Evolutionary conservation across 1,140 invertebrate species (phyloP).

Genomic region (Trichoplusia ni): DNA sequence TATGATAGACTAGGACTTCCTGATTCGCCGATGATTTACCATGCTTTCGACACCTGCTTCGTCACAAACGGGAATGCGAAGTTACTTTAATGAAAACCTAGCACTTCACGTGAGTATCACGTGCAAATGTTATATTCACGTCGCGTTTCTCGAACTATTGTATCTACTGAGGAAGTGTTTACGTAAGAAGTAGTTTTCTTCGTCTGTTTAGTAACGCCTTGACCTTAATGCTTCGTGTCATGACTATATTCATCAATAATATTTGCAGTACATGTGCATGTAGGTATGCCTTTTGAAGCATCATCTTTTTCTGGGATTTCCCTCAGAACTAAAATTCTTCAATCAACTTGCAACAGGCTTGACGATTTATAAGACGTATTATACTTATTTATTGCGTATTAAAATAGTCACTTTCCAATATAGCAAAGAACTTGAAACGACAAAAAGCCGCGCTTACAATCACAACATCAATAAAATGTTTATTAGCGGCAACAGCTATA

Average conservation of each 20-base stretch:
- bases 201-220: neutral
- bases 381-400: too few relatives aligned
- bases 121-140: neutral
- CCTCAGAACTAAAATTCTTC: too few relatives aligned
- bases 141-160: too few relatives aligned
- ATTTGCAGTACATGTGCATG: neutral
- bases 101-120: neutral
- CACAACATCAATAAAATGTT: neutral
- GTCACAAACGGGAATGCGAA: too few relatives aligned
- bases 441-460: neutral
- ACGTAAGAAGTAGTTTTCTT: neutral
- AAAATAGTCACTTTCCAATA: too few relatives aligned
- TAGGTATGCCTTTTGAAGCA: neutral
- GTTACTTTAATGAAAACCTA: neutral
- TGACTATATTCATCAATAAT: neutral
- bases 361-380: too few relatives aligned
- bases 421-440: too few relatives aligned
- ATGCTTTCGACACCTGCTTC: too few relatives aligned
- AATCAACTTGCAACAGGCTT: too few relatives aligned
- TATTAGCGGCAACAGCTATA: slow-evolving; percentile 25
- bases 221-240: neutral
- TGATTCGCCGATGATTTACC: neutral
- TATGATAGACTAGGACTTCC: too few relatives aligned
- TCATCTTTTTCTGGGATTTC: too few relatives aligned
- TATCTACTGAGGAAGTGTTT: neutral